Percentiles rank a stretch among this genome's conserved stretches.
Conservation (phyloP, 2,888 invertebrate species). For the Erebia palarica region DNA sequence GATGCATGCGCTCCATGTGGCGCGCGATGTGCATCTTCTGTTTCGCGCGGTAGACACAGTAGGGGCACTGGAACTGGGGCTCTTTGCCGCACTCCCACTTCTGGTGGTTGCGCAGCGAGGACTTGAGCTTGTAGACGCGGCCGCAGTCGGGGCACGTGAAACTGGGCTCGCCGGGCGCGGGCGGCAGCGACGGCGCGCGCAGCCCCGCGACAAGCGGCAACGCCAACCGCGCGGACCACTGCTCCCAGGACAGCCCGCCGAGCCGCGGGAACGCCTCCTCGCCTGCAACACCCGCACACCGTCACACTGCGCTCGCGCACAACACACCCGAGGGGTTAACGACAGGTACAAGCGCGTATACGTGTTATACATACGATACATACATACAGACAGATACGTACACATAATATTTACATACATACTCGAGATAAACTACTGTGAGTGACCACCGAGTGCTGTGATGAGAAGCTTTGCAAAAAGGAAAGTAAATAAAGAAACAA, state of each 20-base stretch:
- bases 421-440: constrained; percentile 69
- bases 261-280: constrained; percentile 86
- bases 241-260: constrained; percentile 87
- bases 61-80: constrained; percentile 91
- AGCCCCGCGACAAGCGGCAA: constrained; percentile 85
- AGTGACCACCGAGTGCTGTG: constrained; percentile 81
- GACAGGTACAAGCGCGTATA: constrained; percentile 67
- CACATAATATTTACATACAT: constrained; percentile 49
- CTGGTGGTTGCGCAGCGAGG: constrained; percentile 91
- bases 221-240: constrained; percentile 89
- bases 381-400: constrained; percentile 47
- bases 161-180: constrained; percentile 65
- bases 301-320: constrained; percentile 45
- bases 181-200: constrained; percentile 66
- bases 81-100: constrained; percentile 94
- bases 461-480: constrained; percentile 75
- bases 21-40: constrained; percentile 93
- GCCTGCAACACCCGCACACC: constrained; percentile 62
- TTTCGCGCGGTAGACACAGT: constrained; percentile 92
- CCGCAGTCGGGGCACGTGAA: constrained; percentile 92
- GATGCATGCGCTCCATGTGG: constrained; percentile 92
- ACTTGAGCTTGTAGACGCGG: constrained; percentile 92
- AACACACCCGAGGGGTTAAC: constrained; percentile 68
- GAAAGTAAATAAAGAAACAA: constrained; percentile 72
- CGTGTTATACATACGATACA: constrained; percentile 61